phyloP scores from a whole-genome alignment of 2,113 vertebrate genomes.

The Rhagologus leucostigma region DNA sequence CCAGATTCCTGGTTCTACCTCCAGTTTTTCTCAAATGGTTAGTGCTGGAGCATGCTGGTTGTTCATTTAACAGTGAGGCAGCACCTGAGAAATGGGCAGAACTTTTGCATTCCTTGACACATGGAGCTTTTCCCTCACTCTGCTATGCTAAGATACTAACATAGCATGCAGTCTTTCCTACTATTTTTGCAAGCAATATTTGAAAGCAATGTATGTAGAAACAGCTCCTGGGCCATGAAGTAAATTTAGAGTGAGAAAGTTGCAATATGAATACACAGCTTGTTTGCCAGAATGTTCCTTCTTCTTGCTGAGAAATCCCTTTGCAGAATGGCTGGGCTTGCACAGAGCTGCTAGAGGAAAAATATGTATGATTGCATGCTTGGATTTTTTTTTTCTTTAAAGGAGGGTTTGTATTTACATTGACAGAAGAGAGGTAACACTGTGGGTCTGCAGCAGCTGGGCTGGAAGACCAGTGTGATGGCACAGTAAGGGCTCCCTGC shows the following conservation, averaged over 20 bases:
- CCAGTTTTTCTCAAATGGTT: background rate
- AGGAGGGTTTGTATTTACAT: fast-evolving
- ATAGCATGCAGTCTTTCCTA: background rate
- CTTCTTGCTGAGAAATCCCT: background rate
- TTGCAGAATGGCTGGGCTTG: background rate
- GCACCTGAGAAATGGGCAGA: background rate
- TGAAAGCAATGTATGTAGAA: background rate
- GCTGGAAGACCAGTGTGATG: background rate
- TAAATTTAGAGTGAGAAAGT: background rate
- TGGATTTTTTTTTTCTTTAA: background rate
- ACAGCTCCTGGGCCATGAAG: background rate
- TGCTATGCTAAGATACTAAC: background rate
- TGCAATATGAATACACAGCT: background rate
- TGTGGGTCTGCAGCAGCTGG: background rate
- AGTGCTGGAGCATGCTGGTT: background rate
- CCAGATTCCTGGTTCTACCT: background rate
- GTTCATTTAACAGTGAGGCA: background rate
- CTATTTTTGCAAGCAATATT: background rate
- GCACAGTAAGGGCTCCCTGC: background rate
- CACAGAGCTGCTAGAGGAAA: background rate
- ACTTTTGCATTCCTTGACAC: background rate
- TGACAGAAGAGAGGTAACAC: background rate
- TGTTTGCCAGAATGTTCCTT: background rate
- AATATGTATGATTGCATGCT: background rate
- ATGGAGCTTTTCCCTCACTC: background rate